A percentile compares a stretch with the other conserved stretches of the same genome.
Conservation (phyloP, 2,113 vertebrate genomes). For the Ictalurus punctatus region DNA sequence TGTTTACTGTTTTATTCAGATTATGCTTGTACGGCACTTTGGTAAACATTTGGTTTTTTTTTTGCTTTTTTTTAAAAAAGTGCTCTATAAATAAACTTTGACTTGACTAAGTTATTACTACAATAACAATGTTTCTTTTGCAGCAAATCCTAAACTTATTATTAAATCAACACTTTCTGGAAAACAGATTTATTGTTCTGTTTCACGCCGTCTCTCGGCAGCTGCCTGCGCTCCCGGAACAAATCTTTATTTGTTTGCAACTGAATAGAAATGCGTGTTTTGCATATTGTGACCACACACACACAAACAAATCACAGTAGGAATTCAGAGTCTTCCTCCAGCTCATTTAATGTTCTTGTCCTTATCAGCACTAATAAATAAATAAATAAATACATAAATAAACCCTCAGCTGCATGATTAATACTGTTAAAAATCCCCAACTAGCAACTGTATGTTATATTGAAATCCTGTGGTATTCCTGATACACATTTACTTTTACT, state of each 20-base stretch:
- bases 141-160: neutral
- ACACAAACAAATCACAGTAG: neutral
- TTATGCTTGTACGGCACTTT: too few relatives aligned
- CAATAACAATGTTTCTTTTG: neutral
- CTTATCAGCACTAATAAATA: neutral
- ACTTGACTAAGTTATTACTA: too few relatives aligned
- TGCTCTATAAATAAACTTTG: too few relatives aligned
- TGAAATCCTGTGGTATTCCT: neutral
- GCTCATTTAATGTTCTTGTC: neutral
- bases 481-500: neutral
- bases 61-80: too few relatives aligned
- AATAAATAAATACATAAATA: neutral
- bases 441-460: neutral
- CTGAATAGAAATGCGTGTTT: slow-evolving; percentile 29
- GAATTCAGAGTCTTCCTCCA: neutral
- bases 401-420: neutral
- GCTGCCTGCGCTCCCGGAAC: neutral
- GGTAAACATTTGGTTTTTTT: too few relatives aligned
- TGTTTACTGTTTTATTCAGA: too few relatives aligned
- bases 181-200: slow-evolving; percentile 13
- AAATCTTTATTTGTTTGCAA: slow-evolving; percentile 24
- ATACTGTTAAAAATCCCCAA: neutral
- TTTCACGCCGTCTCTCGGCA: neutral
- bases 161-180: slow-evolving; percentile 14
- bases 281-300: slow-evolving; percentile 20